Evolutionary conservation across 2,888 invertebrate genomes (phyloP).

Genomic region (Diaphora mendica): DNA sequence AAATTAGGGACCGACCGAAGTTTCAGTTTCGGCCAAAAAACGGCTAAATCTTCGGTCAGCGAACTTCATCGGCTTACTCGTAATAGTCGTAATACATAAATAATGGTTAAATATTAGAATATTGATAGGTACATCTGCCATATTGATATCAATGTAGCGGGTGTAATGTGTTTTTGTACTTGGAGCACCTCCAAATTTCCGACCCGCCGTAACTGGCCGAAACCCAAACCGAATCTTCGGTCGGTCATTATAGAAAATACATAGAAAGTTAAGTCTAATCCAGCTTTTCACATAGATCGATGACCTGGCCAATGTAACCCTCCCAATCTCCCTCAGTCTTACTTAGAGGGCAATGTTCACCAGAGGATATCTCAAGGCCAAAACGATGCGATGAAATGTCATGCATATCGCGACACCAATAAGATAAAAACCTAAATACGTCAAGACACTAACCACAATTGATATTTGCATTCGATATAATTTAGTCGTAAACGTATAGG

Average conservation of each 20-base stretch:
- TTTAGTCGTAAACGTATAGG: neutral
- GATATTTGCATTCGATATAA: neutral
- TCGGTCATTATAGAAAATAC: neutral
- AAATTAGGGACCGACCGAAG: no score
- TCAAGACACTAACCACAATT: neutral
- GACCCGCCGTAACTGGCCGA: no score
- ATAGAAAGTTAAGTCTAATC: neutral
- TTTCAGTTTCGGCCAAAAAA: no score
- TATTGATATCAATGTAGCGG: no score
- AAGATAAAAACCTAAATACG: neutral
- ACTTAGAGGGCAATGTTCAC: neutral
- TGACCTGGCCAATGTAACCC: neutral
- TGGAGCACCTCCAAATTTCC: no score
- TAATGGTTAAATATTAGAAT: no score
- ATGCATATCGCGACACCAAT: neutral
- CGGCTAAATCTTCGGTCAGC: no score
- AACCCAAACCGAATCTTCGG: no score
- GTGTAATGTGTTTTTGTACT: no score
- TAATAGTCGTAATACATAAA: no score
- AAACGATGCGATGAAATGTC: neutral
- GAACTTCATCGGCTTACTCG: no score
- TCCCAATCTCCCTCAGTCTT: neutral
- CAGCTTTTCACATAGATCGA: neutral
- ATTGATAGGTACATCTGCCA: no score
- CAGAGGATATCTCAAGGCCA: neutral